Base-by-base conservation (phyloP, 1,140 invertebrate genomes). In the Anadara kagoshimensis region DNA sequence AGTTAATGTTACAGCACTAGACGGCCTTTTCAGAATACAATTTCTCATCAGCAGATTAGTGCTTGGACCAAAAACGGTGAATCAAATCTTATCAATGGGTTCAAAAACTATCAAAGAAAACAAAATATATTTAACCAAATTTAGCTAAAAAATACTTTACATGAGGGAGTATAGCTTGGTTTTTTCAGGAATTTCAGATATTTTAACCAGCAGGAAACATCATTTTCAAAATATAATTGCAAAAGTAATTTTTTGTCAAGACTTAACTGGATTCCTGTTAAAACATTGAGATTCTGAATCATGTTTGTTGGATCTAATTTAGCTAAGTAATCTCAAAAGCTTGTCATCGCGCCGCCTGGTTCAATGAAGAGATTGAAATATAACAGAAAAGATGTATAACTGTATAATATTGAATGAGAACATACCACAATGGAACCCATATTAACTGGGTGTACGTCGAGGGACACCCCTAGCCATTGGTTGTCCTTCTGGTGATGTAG, bases 381-480 rank as follows among this genome's bases (percentile, higher is more conserved):
- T 57, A 3, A 29, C 54, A n/a, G 24, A 5, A 14, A 3, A 16
- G 24, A 22, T 57, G 26, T 29, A 24, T 5, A 24, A 12, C n/a
- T 22, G 14, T 20, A 20, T 29, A 5, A n/a, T 16, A 29, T 20
- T 57, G 8, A 20, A 4, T 24, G 14, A 41, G 11, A 1, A 57
- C 65, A 45, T 29, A 68, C 66, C 20, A 62, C 11, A 1, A 69
- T 47, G 0, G 57, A 62, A 5, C 47, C 61, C 5, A 61, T 57
- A 8, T 51, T 51, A n/a, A 22, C 29, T 0, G 67, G 67, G 41
- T 61, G 36, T 20, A 69, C 29, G n/a, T 69, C 67, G 14, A 69
- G 22, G 11, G 67, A 18, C 57, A 69, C 57, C 1, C 67, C 67
- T 18, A 69, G 24, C 67, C 67, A 69, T 24, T 69, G 67, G n/a